A percentile compares a stretch with the other conserved stretches of the same genome.
phyloP scores from a whole-genome alignment of 2,113 vertebrate species.

The Alethe diademata region DNA sequence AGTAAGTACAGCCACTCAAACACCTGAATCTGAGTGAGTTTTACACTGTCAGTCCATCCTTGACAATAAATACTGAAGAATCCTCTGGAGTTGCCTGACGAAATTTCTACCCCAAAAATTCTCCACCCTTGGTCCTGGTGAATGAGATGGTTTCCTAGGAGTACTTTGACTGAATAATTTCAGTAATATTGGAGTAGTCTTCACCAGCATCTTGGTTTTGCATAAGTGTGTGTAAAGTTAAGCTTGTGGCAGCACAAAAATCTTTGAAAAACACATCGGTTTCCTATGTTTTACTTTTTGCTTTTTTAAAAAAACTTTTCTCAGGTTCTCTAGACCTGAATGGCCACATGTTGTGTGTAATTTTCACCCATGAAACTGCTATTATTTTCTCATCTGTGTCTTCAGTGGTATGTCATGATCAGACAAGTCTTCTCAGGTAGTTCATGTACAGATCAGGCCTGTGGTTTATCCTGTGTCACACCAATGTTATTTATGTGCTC shows the following conservation, averaged over 20 bases:
- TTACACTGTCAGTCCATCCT: neutral
- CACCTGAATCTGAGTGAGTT: neutral
- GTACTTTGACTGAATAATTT: neutral
- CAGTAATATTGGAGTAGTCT: neutral
- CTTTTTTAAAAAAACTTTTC: neutral
- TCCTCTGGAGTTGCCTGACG: neutral
- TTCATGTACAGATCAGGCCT: neutral
- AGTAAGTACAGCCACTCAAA: neutral
- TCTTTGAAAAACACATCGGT: neutral
- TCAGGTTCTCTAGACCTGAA: neutral
- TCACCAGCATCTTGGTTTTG: neutral
- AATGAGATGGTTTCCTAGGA: neutral
- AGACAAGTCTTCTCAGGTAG: neutral
- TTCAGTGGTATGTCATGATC: neutral
- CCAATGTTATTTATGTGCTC: neutral
- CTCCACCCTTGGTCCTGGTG: neutral
- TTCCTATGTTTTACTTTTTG: neutral
- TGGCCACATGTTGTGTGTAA: neutral
- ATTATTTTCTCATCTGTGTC: neutral
- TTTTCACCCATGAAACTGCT: neutral
- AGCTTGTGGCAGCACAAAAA: neutral
- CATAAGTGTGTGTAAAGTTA: neutral
- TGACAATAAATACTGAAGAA: neutral
- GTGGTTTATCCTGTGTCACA: neutral
- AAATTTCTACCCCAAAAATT: neutral